These are phyloP conservation scores for Anaspis maculata DNA, from an alignment of 2,888 invertebrate species.

Conservation along the genomic window DNA sequence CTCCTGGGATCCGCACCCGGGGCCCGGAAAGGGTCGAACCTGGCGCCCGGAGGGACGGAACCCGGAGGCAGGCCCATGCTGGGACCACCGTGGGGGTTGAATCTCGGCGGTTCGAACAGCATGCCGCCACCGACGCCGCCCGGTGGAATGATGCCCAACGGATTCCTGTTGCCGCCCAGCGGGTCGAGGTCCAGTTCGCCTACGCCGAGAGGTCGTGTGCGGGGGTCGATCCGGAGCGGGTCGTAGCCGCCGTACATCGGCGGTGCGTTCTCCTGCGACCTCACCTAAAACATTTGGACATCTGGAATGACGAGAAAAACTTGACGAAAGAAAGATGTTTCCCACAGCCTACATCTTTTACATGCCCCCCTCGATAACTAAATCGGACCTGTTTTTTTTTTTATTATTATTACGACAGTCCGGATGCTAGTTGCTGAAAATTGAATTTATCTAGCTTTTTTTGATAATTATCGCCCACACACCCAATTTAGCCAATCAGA, in stretches of 20 bases:
- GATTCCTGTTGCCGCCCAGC: slow-evolving; percentile 48
- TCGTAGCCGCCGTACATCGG: too few relatives aligned
- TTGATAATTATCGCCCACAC: too few relatives aligned
- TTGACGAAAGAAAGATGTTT: too few relatives aligned
- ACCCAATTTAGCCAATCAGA: too few relatives aligned
- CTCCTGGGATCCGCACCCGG: slow-evolving; percentile 41
- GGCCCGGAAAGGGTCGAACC: slow-evolving; percentile 81
- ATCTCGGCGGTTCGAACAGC: slow-evolving; percentile 57
- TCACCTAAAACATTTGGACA: slow-evolving; percentile 1
- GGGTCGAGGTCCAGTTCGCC: slow-evolving; percentile 77
- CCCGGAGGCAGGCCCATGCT: slow-evolving; percentile 39
- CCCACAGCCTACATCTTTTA: too few relatives aligned
- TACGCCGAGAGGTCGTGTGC: slow-evolving; percentile 33
- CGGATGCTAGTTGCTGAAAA: too few relatives aligned
- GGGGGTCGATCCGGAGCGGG: not conserved
- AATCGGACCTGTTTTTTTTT: too few relatives aligned
- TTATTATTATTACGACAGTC: too few relatives aligned
- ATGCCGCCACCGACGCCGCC: slow-evolving; percentile 54
- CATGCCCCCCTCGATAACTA: too few relatives aligned
- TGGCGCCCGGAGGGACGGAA: slow-evolving; percentile 66
- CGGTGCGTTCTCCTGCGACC: not conserved
- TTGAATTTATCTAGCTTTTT: too few relatives aligned
- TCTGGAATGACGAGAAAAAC: too few relatives aligned
- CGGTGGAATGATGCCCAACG: slow-evolving; percentile 21
- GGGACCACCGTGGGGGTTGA: slow-evolving; percentile 20